Evolutionary conservation across 1,140 invertebrate species (phyloP), one percentile per base, ranked within the genome.

Genomic region (Pantala flavescens): DNA sequence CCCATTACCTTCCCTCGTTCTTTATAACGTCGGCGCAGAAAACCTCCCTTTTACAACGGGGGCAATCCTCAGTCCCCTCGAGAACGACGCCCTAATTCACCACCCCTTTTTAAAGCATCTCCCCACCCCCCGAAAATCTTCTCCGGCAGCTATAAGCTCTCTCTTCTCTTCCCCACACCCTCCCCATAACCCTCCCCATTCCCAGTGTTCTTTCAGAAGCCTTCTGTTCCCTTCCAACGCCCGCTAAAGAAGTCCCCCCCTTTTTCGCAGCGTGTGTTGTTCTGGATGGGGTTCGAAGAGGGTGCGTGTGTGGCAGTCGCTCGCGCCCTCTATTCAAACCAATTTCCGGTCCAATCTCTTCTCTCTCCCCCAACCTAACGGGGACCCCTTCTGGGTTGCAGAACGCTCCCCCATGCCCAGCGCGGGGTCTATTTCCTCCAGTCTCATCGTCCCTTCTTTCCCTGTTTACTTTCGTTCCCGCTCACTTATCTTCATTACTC

Each of bases 321-420:
- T 63, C 49, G 49, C n/a, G 49, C 49, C 49, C 49, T 63, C 49
- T 63, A 36, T 63, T 63, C 49, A 63, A 63, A 63, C 49, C 49
- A 63, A 63, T 63, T 63, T 63, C 49, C 49, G 49, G 49, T 63
- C 49, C 9, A 36, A 36, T 9, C 49, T 63, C 43, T 16, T 16
- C 43, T 49, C 49, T 12, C 5, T 19, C 49, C 49, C 49, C 49
- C 49, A n/a, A n/a, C 49, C 49, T 63, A 3, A 3, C 12, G 3
- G n/a, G n/a, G 49, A 63, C 49, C 49, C 49, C 49, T 63, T 21
- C 49, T 21, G n/a, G 14, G 16, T 12, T 63, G 14, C 49, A 3
- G 49, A 63, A 16, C 49, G 16, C 49, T 63, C 49, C 49, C 49
- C n/a, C 49, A 36, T 36, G 28, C 3, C 2, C 2, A 36, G 28